A percentile compares a stretch with the other conserved stretches of the same genome.
phyloP scores from a whole-genome alignment of 64 coral and sea anemone genomes.

The Acropora tenuis region DNA sequence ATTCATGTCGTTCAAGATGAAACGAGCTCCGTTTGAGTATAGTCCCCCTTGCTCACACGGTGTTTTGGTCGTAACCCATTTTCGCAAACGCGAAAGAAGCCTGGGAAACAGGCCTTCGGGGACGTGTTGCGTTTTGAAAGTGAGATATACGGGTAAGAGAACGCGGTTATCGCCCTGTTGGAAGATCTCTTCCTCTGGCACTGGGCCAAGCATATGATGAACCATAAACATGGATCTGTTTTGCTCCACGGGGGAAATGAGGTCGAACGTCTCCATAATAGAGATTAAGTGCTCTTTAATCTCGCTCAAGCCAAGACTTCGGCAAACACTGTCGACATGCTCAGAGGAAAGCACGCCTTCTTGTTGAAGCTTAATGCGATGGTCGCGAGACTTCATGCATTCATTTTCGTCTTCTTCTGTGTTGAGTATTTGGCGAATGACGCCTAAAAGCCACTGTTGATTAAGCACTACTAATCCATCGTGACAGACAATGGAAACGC shows the following conservation, averaged over 20 bases:
- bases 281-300: conserved; percentile 1
- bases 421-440: not conserved
- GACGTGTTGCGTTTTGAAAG: not conserved
- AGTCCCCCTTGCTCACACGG: not conserved
- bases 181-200: not conserved
- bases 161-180: not conserved
- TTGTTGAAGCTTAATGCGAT: not conserved
- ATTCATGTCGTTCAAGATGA: conserved; percentile 20
- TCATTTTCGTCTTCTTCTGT: not conserved
- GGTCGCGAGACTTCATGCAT: not conserved
- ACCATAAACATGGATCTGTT: not conserved
- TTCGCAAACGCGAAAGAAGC: not conserved
- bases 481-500: not conserved
- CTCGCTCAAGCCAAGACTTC: not conserved
- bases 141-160: not conserved
- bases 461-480: conserved; percentile 24
- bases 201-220: not conserved
- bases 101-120: conserved; percentile 7
- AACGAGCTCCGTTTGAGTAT: conserved; percentile 1
- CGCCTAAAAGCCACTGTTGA: conserved; percentile 3
- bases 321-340: not conserved
- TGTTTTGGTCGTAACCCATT: conserved; percentile 15
- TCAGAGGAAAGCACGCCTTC: not conserved
- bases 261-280: conserved; percentile 2
- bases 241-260: not conserved